These are phyloP conservation scores for Eristalis arbustorum DNA, from an alignment of 2,888 invertebrate species.

Conservation along the genomic window DNA sequence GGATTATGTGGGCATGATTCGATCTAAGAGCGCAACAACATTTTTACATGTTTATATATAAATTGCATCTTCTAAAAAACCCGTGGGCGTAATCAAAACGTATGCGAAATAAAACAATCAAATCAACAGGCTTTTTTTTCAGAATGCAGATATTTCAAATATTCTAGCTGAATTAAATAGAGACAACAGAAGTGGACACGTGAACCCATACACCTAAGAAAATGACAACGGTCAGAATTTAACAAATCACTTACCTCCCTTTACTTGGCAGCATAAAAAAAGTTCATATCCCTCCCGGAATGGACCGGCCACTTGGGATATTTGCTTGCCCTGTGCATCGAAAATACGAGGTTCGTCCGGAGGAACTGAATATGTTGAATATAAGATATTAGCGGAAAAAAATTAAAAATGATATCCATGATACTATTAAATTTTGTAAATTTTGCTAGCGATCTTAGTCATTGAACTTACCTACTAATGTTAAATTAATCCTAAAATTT, in stretches of 20 bases:
- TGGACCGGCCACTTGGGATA: conserved; percentile 89
- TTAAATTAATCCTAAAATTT: conserved; percentile 92
- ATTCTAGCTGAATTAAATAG: conserved; percentile 7
- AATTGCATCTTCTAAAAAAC: too few species aligned
- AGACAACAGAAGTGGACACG: not conserved
- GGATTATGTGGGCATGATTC: too few species aligned
- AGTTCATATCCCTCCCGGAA: conserved; percentile 93
- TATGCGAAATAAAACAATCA: too few species aligned
- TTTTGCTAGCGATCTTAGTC: not conserved
- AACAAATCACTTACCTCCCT: conserved; percentile 86
- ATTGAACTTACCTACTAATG: conserved; percentile 89
- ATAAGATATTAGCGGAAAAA: conserved; percentile 43
- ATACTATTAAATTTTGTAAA: not conserved
- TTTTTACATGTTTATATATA: too few species aligned
- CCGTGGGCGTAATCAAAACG: too few species aligned
- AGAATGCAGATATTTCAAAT: not conserved
- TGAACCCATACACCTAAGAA: conserved; percentile 14
- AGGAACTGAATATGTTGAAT: conserved; percentile 83
- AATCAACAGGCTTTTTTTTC: too few species aligned
- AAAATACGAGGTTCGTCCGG: conserved; percentile 91
- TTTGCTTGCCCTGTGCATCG: conserved; percentile 90
- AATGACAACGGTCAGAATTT: conserved; percentile 67
- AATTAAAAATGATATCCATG: conserved; percentile 34
- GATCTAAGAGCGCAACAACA: too few species aligned
- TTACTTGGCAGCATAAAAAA: conserved; percentile 91